These are phyloP conservation scores for Sebastolobus altivelis DNA, from an alignment of 2,797 vertebrate species.

Conservation along the genomic window DNA sequence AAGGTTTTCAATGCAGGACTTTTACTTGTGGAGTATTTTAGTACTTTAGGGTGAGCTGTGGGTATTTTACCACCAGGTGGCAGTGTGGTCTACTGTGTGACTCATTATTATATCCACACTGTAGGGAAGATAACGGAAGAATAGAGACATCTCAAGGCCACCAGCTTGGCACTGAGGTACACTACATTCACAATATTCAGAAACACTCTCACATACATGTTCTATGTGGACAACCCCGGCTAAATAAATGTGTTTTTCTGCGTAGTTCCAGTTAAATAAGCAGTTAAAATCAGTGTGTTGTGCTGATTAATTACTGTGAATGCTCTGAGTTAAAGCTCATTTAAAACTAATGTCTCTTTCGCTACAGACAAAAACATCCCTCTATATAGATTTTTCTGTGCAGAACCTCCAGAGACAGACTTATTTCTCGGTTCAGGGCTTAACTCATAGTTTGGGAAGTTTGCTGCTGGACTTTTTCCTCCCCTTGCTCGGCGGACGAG, in stretches of 20 bases:
- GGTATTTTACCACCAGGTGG: conserved; percentile 47
- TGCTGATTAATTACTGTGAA: background rate
- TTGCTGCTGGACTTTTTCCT: conserved; percentile 4
- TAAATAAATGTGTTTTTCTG: background rate
- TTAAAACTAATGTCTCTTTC: background rate
- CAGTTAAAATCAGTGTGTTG: background rate
- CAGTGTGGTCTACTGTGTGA: background rate
- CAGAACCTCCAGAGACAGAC: conserved; percentile 24
- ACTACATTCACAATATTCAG: background rate
- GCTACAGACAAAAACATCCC: conserved; percentile 1
- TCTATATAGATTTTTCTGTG: background rate
- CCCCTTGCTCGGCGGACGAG: conserved; percentile 44
- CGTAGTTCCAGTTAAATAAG: background rate
- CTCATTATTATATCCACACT: background rate
- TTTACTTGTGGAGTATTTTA: too few relatives aligned
- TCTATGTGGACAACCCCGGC: background rate
- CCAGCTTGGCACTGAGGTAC: background rate
- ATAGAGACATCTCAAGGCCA: background rate
- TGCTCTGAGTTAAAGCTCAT: background rate
- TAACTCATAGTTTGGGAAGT: conserved; percentile 34
- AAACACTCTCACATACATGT: background rate
- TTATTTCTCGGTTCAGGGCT: background rate
- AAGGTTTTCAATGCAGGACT: too few relatives aligned
- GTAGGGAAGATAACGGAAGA: too few relatives aligned
- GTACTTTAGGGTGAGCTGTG: background rate